Evolutionary conservation across 2,888 invertebrate species (phyloP).

Genomic region (Drosophila lutescens): DNA sequence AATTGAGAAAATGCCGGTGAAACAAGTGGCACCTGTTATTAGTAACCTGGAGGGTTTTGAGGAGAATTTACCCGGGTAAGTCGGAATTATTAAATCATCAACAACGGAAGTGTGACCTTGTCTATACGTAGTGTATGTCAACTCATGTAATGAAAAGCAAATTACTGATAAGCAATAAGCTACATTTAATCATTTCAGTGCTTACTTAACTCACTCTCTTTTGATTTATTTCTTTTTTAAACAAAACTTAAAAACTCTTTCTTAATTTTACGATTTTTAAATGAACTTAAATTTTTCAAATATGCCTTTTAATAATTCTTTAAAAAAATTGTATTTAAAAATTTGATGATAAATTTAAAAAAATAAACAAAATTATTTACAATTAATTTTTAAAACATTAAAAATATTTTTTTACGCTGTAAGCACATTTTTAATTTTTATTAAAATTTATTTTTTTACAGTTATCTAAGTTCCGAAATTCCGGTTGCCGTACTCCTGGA

Average conservation of each 20-base stretch:
- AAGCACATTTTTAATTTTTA: too few species aligned
- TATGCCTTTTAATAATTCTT: too few species aligned
- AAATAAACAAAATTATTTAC: too few species aligned
- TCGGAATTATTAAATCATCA: constrained; percentile 18
- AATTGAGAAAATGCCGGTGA: constrained; percentile 72
- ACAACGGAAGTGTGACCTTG: constrained; percentile 58
- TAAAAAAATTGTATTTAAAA: too few species aligned
- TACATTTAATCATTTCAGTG: not conserved
- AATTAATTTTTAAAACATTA: too few species aligned
- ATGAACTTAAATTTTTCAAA: too few species aligned
- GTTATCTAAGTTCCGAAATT: constrained; percentile 86
- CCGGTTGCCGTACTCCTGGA: constrained; percentile 89
- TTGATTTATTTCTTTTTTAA: not conserved
- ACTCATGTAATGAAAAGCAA: constrained; percentile 50
- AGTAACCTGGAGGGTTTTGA: constrained; percentile 78
- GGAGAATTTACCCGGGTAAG: constrained; percentile 81
- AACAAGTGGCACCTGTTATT: constrained; percentile 75
- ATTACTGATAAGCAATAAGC: constrained; percentile 27
- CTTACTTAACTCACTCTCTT: not conserved
- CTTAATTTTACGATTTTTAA: too few species aligned
- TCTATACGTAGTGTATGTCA: too few species aligned
- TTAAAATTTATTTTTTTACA: constrained; percentile 34
- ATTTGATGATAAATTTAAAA: too few species aligned
- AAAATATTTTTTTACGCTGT: too few species aligned
- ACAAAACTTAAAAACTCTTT: too few species aligned